phyloP scores from a whole-genome alignment of 2,797 vertebrate genomes.

The Rallus crepitans region DNA sequence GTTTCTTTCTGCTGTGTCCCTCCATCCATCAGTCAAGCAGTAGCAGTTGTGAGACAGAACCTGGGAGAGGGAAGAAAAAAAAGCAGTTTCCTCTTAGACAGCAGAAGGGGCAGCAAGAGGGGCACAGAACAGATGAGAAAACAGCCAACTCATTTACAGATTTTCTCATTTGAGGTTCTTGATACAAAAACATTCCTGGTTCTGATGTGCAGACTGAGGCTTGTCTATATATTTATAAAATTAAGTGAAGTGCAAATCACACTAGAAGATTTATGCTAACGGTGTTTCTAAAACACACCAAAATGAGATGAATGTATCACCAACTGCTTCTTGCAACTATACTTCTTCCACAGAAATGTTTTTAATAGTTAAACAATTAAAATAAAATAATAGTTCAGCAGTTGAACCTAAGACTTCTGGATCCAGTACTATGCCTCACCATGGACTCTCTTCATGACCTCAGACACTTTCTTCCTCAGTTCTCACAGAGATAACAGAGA shows the following conservation, averaged over 20 bases:
- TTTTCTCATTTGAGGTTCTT: constrained; percentile 78
- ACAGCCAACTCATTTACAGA: constrained; percentile 78
- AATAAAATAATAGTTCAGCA: background rate
- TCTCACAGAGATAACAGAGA: background rate
- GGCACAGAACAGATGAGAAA: constrained; percentile 77
- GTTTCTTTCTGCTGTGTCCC: constrained; percentile 45
- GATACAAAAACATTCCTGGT: constrained; percentile 76
- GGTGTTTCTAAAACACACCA: constrained; percentile 76
- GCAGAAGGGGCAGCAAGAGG: constrained; percentile 77
- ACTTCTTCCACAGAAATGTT: constrained; percentile 49
- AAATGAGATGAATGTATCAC: constrained; percentile 75
- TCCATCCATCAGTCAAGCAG: constrained; percentile 64
- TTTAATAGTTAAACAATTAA: constrained; percentile 62
- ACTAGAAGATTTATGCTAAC: constrained; percentile 77
- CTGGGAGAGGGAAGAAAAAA: constrained; percentile 42
- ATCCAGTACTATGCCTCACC: background rate
- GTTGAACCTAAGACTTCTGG: background rate
- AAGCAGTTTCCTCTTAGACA: constrained; percentile 66
- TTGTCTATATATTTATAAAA: constrained; percentile 79
- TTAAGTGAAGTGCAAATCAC: constrained; percentile 78
- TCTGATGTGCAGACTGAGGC: constrained; percentile 77
- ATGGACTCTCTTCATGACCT: constrained; percentile 2
- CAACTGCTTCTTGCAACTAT: constrained; percentile 70
- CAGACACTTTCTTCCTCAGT: background rate
- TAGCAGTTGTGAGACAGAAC: constrained; percentile 71